These are phyloP conservation scores for Melanotaenia parkinsoni DNA, from an alignment of 2,797 vertebrate genomes.

Conservation along the genomic window DNA sequence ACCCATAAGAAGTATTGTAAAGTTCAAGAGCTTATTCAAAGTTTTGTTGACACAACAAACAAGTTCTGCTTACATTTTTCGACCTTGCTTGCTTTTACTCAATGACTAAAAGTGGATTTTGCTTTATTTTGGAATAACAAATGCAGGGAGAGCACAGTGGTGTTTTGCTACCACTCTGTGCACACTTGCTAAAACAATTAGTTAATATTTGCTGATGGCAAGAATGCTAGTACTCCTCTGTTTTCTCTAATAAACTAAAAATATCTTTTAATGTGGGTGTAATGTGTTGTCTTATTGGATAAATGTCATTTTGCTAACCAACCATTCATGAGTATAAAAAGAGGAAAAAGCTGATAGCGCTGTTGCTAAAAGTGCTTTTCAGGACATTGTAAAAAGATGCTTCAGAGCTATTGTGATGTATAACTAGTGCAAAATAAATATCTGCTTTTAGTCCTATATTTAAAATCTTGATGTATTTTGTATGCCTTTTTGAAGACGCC, in stretches of 20 bases:
- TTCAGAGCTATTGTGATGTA: neutral
- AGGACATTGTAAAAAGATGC: neutral
- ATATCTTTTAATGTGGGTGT: conserved; percentile 8
- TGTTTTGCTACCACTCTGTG: neutral
- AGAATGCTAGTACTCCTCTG: neutral
- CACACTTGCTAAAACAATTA: neutral
- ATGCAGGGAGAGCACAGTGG: neutral
- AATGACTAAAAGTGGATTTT: neutral
- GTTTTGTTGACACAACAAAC: neutral
- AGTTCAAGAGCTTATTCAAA: neutral
- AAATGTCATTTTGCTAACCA: neutral
- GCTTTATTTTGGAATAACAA: neutral
- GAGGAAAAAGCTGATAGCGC: neutral
- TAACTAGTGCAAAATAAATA: no score
- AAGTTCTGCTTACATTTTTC: neutral
- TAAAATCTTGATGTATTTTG: neutral
- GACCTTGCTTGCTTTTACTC: neutral
- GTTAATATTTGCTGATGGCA: neutral
- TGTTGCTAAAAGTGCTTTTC: neutral
- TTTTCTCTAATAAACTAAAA: conserved; percentile 7
- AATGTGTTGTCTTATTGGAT: conserved; percentile 16
- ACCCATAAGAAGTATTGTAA: neutral
- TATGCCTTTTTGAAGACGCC: neutral
- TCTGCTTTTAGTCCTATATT: neutral
- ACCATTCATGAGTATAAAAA: neutral